Conservation (phyloP, 1,140 invertebrate species). For the Armadillidium nasatum region DNA sequence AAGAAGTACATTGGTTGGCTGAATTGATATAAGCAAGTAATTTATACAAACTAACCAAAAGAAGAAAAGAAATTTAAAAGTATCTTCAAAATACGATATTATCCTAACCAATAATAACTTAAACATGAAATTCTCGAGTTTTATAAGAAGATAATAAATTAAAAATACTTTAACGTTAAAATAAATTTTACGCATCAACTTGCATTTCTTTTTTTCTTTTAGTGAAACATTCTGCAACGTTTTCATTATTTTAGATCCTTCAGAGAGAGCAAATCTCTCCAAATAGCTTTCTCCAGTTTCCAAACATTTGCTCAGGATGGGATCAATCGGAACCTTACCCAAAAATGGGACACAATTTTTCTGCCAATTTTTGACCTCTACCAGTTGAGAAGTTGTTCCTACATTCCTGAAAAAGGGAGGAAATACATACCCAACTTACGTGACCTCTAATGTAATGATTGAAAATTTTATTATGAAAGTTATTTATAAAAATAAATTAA, state of each 20-base stretch:
- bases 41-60: no score
- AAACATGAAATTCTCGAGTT: no score
- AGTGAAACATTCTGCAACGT: conserved; percentile 2
- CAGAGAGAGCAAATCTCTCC: conserved; percentile 63
- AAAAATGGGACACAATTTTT: conserved; percentile 71
- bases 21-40: no score
- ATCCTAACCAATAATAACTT: no score
- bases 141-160: no score
- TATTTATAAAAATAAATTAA: no score
- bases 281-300: conserved; percentile 69
- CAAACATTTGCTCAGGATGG: conserved; percentile 63
- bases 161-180: no score
- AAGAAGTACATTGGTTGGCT: no score
- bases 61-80: no score
- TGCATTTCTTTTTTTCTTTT: background rate
- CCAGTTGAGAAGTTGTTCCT: conserved; percentile 82
- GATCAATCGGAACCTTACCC: conserved; percentile 77
- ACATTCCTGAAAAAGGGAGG: conserved; percentile 59
- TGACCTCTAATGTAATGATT: no score
- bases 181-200: background rate
- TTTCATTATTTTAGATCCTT: conserved; percentile 54
- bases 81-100: no score
- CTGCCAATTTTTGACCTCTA: conserved; percentile 72
- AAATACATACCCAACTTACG: background rate
- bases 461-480: no score